Base-by-base conservation (phyloP, 2,888 invertebrate species). In the Cabera pusaria region DNA sequence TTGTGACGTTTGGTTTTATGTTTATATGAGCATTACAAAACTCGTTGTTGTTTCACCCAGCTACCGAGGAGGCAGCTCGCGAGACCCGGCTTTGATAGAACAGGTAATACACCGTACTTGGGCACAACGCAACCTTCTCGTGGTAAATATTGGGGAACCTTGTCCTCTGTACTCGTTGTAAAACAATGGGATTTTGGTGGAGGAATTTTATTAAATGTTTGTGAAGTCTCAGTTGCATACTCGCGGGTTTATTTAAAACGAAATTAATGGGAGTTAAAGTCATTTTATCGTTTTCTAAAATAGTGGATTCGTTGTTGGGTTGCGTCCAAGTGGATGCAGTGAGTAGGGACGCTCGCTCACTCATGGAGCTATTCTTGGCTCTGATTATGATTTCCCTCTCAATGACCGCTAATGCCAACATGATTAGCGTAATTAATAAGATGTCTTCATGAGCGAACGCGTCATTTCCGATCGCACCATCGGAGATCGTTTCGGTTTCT, bases 51-150 rank as follows among this genome's bases (percentile, higher is more conserved):
- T 88, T 88, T 87, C 87, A 89, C 77, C 86, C 90, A 90, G 90
- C 88, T 87, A 84, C 81, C 87, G 89, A 89, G 89, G 90, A 88
- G 76, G 87, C 87, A 82, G 88, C 86, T 59, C 87, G 85, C 87
- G 90, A 90, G 88, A 90, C 90, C 78, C 82, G 89, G 86, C 90
- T 90, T 87, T 90, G 82, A 90, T 90, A 89, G 86, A 83, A 64
- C 84, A 90, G 90, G 90, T 90, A 90, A 90, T 82, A 67, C 68
- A 68, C 61, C 62, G 49, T 71, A 73, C 83, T 84, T 84, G 86
- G 85, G 75, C 81, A 59, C 84, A 75, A 82, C 73, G 60, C 76
- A 71, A 78, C 62, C 57, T 59, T 55, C 25, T 34, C 27, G 35
- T 50, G 63, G 62, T 63, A 56, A 61, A 39, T 58, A 52, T 47